Percentiles rank a stretch among this genome's conserved stretches.
These are phyloP conservation scores for Empidonax alnorum DNA, from an alignment of 2,113 vertebrate genomes.

Conservation along the genomic window DNA sequence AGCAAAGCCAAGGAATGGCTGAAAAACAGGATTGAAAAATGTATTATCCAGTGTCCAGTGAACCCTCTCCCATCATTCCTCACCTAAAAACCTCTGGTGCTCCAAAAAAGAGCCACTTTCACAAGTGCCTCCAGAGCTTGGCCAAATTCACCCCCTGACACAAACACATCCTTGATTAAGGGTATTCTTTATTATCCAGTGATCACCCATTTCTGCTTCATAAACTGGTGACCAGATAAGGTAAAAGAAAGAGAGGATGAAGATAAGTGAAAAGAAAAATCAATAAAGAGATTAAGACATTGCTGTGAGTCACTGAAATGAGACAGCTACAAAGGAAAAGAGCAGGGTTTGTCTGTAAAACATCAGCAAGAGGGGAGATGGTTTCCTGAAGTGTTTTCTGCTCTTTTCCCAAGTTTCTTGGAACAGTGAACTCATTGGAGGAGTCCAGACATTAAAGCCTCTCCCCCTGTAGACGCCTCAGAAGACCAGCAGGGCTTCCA, in stretches of 20 bases:
- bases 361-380: background rate
- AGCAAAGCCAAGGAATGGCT: background rate
- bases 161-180: background rate
- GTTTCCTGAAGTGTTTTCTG: background rate
- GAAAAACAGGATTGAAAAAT: background rate
- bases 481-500: background rate
- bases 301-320: background rate
- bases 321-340: background rate
- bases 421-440: background rate
- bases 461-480: background rate
- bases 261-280: background rate
- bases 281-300: background rate
- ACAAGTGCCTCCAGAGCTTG: background rate
- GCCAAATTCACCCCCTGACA: background rate
- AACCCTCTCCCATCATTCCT: background rate
- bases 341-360: background rate
- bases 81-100: background rate
- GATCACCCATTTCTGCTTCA: background rate
- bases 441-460: background rate
- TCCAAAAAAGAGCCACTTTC: background rate
- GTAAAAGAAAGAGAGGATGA: background rate
- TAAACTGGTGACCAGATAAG: background rate
- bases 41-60: too few relatives aligned
- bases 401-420: background rate
- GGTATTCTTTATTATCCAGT: background rate